Conservation (phyloP, 2,797 vertebrate genomes). For the Myioborus miniatus region DNA sequence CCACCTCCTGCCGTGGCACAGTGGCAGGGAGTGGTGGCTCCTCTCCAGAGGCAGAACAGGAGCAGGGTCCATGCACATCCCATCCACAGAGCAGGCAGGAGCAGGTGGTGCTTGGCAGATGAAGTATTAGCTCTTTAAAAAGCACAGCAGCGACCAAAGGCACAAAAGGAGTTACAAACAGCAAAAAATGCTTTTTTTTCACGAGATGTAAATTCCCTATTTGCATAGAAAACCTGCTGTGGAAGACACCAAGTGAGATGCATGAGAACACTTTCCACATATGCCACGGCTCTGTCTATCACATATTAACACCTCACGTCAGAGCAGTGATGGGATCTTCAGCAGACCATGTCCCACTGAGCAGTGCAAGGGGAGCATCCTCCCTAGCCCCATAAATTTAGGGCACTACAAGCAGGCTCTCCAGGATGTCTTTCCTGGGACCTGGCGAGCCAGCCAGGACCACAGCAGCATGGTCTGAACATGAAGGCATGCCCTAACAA, state of each 20-base stretch:
- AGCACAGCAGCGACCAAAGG: neutral
- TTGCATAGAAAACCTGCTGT: constrained; percentile 36
- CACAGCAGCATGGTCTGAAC: neutral
- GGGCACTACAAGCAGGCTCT: neutral
- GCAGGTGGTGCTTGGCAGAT: neutral
- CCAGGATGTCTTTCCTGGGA: neutral
- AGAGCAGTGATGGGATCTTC: neutral
- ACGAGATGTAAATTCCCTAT: neutral
- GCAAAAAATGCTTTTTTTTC: neutral
- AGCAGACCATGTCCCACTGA: fast-evolving
- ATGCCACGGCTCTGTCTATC: neutral
- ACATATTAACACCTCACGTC: neutral
- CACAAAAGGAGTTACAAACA: constrained; percentile 25
- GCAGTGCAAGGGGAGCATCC: neutral
- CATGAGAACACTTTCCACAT: neutral
- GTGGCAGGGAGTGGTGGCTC: neutral
- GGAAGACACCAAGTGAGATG: neutral
- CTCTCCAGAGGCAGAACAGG: fast-evolving
- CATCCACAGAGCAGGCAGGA: fast-evolving
- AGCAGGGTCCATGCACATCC: neutral
- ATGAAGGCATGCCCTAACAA: neutral
- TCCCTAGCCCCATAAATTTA: neutral
- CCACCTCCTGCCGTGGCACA: neutral
- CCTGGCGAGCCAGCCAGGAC: fast-evolving
- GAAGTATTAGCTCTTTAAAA: constrained; percentile 31